Percentiles rank a stretch among this genome's conserved stretches.
These are phyloP conservation scores for Rhombomys opimus DNA, from an alignment of 2,113 vertebrate species.

Conservation along the genomic window DNA sequence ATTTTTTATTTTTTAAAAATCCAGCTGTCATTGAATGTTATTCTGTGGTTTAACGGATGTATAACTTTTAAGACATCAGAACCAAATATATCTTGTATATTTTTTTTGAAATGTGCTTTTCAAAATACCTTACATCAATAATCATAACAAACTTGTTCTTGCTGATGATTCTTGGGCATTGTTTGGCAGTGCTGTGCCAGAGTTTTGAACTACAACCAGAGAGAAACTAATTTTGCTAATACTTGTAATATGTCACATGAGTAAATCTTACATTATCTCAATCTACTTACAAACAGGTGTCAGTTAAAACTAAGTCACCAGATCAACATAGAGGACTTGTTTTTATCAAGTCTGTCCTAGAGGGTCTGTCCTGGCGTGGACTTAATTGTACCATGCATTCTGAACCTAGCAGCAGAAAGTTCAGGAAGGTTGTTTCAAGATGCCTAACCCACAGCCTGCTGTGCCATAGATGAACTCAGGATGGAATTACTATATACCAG, in stretches of 20 bases:
- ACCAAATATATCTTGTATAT: background rate
- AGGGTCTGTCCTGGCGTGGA: background rate
- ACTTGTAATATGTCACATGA: background rate
- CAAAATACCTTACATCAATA: background rate
- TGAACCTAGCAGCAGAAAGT: background rate
- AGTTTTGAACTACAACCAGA: background rate
- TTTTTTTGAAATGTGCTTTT: slow-evolving; percentile 62
- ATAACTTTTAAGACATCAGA: slow-evolving; percentile 13
- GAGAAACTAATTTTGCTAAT: background rate
- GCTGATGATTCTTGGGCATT: background rate
- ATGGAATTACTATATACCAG: background rate
- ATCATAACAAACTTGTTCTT: background rate
- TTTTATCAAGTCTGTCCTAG: background rate
- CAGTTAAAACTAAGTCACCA: background rate
- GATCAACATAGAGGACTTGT: background rate
- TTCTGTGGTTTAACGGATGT: background rate
- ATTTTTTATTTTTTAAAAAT: slow-evolving; percentile 43
- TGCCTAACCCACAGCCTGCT: background rate
- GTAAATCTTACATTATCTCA: background rate
- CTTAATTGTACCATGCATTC: background rate
- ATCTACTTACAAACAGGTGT: background rate
- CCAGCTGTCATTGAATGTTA: background rate
- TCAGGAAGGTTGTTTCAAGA: slow-evolving; percentile 24
- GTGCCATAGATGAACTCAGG: background rate
- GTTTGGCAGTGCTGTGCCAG: background rate